Evolutionary conservation across 2,888 invertebrate species (phyloP).

Genomic region (Tenthredo amoena): DNA sequence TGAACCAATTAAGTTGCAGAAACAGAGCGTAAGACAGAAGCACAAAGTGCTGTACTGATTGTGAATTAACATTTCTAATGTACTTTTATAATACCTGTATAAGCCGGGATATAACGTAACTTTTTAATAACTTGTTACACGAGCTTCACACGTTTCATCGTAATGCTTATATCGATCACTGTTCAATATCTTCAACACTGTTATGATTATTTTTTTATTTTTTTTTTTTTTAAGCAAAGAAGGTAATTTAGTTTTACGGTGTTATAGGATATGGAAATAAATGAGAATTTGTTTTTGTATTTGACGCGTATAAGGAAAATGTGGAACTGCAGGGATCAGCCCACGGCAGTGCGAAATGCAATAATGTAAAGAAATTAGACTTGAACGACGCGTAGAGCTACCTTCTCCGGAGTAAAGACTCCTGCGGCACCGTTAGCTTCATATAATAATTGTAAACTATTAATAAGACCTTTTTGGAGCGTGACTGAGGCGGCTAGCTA

Average conservation of each 20-base stretch:
- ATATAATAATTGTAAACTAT: slow-evolving; percentile 71
- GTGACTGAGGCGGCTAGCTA: slow-evolving; percentile 67
- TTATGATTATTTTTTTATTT: not conserved
- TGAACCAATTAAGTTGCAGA: slow-evolving; percentile 70
- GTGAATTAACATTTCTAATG: not conserved
- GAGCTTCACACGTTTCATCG: not conserved
- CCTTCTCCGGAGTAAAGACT: not conserved
- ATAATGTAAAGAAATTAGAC: slow-evolving; percentile 30
- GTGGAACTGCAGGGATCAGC: not conserved
- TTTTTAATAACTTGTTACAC: not conserved
- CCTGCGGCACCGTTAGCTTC: slow-evolving; percentile 65
- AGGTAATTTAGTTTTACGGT: not conserved
- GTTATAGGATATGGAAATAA: not conserved
- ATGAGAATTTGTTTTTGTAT: not conserved
- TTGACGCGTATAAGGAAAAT: not conserved
- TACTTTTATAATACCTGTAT: not conserved
- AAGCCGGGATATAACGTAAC: not conserved
- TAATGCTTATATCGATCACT: not conserved
- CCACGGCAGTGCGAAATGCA: not conserved
- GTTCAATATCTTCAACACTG: not conserved
- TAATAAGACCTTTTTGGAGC: slow-evolving; percentile 77
- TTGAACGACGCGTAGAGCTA: not conserved
- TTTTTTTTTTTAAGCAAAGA: not conserved
- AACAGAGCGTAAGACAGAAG: slow-evolving; percentile 69
- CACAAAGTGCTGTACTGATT: not conserved